Evolutionary conservation across 2,113 vertebrate species (phyloP), one percentile per base, ranked within the genome.

Genomic region (Corapipo altera): DNA sequence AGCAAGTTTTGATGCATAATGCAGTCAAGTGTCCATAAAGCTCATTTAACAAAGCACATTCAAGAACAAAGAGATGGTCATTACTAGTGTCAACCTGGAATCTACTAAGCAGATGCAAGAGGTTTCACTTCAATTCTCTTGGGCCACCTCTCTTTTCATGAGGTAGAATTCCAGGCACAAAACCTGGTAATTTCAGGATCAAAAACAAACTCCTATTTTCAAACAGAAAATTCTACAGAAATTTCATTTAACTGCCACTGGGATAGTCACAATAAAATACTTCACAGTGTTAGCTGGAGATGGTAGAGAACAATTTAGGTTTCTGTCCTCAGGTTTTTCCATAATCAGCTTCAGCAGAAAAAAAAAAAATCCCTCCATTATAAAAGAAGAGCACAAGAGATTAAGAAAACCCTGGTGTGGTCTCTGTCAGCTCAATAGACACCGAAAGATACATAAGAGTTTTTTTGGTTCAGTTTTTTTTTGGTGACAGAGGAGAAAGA

Each of bases 181-280:
- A 10, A 76, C 2, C 8, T 4, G 0, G 0, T 2, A 20, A 20
- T 26, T 54, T 6, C 35, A 78, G 88, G 77, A 77, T 37, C 11
- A 85, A 89, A 57, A 46, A 6, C 22, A 72, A 88, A 30, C 0
- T 2, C 2, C 4, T 39, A 15, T 59, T 80, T 71, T 86, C 30
- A 86, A 54, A 22, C 15, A 58, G 59, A 62, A 87, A 89, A 70
- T 76, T 88, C 79, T 49, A 76, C 6, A 6, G 2, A 87, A 58
- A 15, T 52, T 79, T 22, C 9, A 16, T 72, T 83, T 65, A 72
- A 20, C 9, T 57, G 16, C 5, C n/a, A 26, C 19, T 74, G 33
- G 28, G 57, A 65, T 6, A 52, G n/a, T 26, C 46, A 54, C 8
- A 64, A 20, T 12, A 46, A 61, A 79, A 22, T 28, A 54, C 21